phyloP scores from a whole-genome alignment of 2,797 vertebrate species.

The Poecilia wingei region DNA sequence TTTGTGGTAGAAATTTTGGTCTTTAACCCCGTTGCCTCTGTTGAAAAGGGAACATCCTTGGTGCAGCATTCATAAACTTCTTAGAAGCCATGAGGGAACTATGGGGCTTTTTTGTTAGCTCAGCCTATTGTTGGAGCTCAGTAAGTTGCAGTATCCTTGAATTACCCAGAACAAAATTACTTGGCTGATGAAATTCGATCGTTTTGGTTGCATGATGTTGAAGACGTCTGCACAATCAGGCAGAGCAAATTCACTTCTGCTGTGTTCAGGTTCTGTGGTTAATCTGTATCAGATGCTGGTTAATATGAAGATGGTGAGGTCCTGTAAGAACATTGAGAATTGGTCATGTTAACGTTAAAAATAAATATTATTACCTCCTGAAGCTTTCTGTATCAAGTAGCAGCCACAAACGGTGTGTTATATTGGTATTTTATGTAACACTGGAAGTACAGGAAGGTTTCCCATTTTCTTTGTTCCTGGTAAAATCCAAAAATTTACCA shows the following conservation, averaged over 20 bases:
- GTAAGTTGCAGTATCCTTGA: constrained; percentile 67
- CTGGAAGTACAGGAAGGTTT: neutral
- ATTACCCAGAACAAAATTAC: constrained; percentile 57
- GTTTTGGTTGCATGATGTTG: constrained; percentile 32
- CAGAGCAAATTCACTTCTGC: constrained; percentile 4
- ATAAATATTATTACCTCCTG: neutral
- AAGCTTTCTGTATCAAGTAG: too few relatives aligned
- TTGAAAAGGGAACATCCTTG: constrained; percentile 75
- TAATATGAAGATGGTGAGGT: constrained; percentile 32
- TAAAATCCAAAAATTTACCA: neutral
- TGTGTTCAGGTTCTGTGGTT: constrained; percentile 33
- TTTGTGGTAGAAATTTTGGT: constrained; percentile 70
- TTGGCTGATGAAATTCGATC: constrained; percentile 53
- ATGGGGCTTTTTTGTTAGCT: constrained; percentile 60
- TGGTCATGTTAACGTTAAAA: neutral
- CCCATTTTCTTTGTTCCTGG: neutral
- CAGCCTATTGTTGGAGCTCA: constrained; percentile 63
- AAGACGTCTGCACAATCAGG: constrained; percentile 26
- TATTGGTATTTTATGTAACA: neutral
- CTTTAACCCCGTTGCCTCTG: constrained; percentile 64
- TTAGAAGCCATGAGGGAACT: constrained; percentile 66
- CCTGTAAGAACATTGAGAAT: constrained; percentile 1
- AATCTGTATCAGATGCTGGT: constrained; percentile 28
- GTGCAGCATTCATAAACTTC: constrained; percentile 72
- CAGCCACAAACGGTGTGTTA: neutral